phyloP scores from a whole-genome alignment of 2,113 vertebrate genomes.

The Entomyzon cyanotis region DNA sequence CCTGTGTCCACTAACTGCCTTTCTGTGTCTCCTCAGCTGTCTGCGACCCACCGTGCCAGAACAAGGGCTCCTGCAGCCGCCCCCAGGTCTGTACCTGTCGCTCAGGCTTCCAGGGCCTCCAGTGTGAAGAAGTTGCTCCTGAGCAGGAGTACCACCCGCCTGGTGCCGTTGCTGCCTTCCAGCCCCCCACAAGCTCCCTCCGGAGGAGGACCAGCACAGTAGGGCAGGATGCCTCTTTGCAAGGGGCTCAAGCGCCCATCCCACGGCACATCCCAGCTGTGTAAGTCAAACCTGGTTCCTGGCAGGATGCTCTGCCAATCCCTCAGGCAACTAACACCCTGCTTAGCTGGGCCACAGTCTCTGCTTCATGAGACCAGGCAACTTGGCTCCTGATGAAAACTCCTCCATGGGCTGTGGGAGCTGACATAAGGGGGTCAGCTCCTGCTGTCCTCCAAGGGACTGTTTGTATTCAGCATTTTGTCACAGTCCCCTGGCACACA shows the following conservation, averaged over 20 bases:
- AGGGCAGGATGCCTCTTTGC: not conserved
- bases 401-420: not conserved
- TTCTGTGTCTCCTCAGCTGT: slow-evolving; percentile 73
- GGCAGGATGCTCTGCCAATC: not conserved
- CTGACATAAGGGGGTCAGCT: not conserved
- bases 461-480: not conserved
- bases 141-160: slow-evolving; percentile 77
- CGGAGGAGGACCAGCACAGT: slow-evolving; percentile 30
- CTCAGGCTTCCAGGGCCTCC: slow-evolving; percentile 75
- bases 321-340: not conserved
- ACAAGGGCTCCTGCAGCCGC: slow-evolving; percentile 80
- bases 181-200: not conserved
- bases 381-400: not conserved
- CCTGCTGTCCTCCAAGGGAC: not conserved
- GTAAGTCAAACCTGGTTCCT: slow-evolving; percentile 43
- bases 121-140: slow-evolving; percentile 74
- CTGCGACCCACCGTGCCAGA: slow-evolving; percentile 80
- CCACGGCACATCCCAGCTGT: not conserved
- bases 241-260: not conserved
- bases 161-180: slow-evolving; percentile 22
- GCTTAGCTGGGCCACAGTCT: not conserved
- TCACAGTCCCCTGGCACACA: not conserved
- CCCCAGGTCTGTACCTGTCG: slow-evolving; percentile 82
- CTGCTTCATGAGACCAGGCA: not conserved
- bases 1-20: not conserved